Evolutionary conservation across 92 coral and sea anemone species (phyloP), one percentile per base, ranked within the genome.

Genomic region (Phenganax marumi): DNA sequence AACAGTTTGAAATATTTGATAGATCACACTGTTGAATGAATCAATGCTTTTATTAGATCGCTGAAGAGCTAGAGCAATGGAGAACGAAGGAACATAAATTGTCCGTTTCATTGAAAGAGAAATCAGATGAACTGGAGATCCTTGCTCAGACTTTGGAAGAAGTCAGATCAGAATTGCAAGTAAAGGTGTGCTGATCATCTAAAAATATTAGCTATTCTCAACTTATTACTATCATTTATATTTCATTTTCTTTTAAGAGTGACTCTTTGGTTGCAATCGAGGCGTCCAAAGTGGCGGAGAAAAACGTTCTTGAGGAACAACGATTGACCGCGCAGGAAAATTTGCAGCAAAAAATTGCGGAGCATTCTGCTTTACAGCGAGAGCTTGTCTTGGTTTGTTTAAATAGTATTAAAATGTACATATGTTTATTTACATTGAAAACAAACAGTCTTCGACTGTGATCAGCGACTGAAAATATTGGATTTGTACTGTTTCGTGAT

Each of bases 231-330:
- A 25, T 22, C 6, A 19, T 5, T 33, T 7, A 3, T 46, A 12
- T 8, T 60, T 54, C 13, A 17, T 57, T 12, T 58, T 25, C 8
- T 58, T 47, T 57, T 50, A 64, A 95, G 98, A 90, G 87, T 77
- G 98, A 95, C 26, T 86, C 86, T 23, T 86, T 87, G 12, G 98
- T 95, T 14, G 98, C 97, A 0, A 88, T 95, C 13, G 98, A 95
- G 50, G 98, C 98, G 63, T 85, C 98, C 18, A 95, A 92, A 79
- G 93, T 91, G 0, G 93, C 98, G 50, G 98, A 95, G 55, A 95
- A 95, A 77, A 83, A 89, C 7, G 96, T 95, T 13, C 83, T 95
- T 81, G 97, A 91, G 70, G 93, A 95, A 22, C 98, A 95, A 81
- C 83, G 91, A 19, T 69, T 89, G 46, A 60, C 96, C 10, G 69